phyloP scores from a whole-genome alignment of 2,113 vertebrate species.

The Burhinus oedicnemus region DNA sequence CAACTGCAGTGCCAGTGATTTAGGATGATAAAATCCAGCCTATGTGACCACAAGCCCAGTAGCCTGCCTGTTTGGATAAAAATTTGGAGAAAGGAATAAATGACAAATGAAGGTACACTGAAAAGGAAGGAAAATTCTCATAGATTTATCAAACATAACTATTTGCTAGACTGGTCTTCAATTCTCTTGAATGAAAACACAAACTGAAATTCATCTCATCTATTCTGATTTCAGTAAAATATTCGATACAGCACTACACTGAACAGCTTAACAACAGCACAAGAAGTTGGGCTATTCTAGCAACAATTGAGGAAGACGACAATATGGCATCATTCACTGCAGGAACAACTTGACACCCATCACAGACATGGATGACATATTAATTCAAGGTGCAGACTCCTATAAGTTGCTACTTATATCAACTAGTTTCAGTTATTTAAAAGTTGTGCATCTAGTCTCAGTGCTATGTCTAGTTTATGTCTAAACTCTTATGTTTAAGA shows the following conservation, averaged over 20 bases:
- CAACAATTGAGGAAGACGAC: neutral
- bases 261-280: neutral
- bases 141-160: neutral
- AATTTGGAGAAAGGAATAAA: neutral
- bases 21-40: neutral
- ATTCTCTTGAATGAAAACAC: neutral
- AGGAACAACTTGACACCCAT: neutral
- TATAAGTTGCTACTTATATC: neutral
- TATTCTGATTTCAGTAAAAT: neutral
- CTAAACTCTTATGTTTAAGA: neutral
- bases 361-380: neutral
- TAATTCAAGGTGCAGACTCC: neutral
- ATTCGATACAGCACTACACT: accelerated
- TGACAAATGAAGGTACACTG: neutral
- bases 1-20: neutral
- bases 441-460: neutral
- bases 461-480: neutral
- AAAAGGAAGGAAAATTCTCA: neutral
- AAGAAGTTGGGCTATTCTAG: neutral
- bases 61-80: neutral
- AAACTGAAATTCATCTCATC: neutral
- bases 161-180: neutral
- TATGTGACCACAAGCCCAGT: neutral
- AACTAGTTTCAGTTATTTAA: neutral
- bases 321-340: neutral